Percentiles rank a stretch among this genome's conserved stretches.
Evolutionary conservation across 2,888 invertebrate species (phyloP).

Genomic region (Punctoribates punctum): DNA sequence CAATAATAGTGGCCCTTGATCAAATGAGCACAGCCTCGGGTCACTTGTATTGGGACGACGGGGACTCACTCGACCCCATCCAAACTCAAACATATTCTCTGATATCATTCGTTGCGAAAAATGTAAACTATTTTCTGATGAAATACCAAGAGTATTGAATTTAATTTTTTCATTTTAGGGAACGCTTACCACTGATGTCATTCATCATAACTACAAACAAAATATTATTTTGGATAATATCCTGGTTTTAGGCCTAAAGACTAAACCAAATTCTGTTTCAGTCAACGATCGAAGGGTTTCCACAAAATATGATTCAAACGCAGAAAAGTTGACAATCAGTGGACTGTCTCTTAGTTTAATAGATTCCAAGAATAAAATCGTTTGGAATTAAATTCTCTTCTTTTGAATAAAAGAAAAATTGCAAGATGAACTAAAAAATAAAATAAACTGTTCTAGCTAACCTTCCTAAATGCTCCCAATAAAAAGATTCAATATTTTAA

Average conservation of each 20-base stretch:
- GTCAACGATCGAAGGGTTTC: not conserved
- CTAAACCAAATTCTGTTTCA: not conserved
- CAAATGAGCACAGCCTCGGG: slow-evolving; percentile 15
- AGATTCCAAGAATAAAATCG: not conserved
- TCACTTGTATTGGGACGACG: too few species aligned
- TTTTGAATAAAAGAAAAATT: too few species aligned
- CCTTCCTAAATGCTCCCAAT: too few species aligned
- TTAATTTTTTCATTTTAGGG: not conserved
- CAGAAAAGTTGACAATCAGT: not conserved
- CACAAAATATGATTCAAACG: not conserved
- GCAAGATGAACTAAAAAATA: too few species aligned
- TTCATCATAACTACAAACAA: not conserved
- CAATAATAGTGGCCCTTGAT: slow-evolving; percentile 41
- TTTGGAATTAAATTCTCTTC: not conserved
- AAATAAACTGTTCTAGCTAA: too few species aligned
- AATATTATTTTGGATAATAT: not conserved
- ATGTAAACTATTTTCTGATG: slow-evolving; percentile 9
- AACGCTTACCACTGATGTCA: not conserved
- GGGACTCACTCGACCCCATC: too few species aligned
- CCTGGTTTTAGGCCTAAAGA: not conserved
- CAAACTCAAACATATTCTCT: not conserved
- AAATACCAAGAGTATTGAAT: not conserved
- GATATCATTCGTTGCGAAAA: slow-evolving; percentile 7
- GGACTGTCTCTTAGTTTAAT: not conserved
- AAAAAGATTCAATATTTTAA: too few species aligned